phyloP scores from a whole-genome alignment of 2,113 vertebrate species.

The Chlorodrepanis virens region DNA sequence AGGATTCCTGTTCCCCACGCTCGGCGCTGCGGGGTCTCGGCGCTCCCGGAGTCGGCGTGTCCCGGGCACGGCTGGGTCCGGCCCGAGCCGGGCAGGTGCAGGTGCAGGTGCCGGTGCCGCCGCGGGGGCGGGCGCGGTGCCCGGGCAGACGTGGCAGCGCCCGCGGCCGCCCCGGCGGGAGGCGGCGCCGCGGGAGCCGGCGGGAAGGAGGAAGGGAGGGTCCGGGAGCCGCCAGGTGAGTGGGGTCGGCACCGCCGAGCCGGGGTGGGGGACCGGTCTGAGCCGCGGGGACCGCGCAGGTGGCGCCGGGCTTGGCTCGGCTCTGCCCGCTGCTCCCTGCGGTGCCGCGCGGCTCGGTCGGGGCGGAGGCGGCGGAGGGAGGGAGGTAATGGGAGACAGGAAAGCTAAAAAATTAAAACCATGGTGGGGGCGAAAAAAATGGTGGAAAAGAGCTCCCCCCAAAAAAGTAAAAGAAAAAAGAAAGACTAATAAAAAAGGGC shows the following conservation, averaged over 20 bases:
- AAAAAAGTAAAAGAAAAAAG: background rate
- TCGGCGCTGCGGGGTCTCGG: background rate
- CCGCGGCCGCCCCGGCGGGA: background rate
- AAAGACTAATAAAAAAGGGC: background rate
- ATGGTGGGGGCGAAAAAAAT: accelerated
- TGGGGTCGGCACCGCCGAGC: background rate
- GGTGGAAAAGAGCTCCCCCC: accelerated
- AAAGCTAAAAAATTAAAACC: background rate
- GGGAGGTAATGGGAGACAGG: too few relatives aligned
- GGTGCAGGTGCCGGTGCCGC: background rate
- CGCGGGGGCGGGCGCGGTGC: background rate
- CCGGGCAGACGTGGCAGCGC: conserved; percentile 25
- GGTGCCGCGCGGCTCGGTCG: background rate
- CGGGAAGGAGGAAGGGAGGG: background rate
- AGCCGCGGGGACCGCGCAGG: background rate
- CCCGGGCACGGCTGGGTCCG: background rate
- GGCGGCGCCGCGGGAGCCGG: background rate
- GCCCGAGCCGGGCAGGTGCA: background rate
- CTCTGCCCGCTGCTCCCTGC: background rate
- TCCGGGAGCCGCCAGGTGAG: background rate
- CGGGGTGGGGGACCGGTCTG: background rate
- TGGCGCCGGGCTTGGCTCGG: background rate
- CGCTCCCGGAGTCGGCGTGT: background rate
- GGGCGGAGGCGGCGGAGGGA: background rate
- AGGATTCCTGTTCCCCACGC: accelerated